Evolutionary conservation across 2,113 vertebrate genomes (phyloP), one percentile per base, ranked within the genome.

Genomic region (Cyprinodon brontotheroides): DNA sequence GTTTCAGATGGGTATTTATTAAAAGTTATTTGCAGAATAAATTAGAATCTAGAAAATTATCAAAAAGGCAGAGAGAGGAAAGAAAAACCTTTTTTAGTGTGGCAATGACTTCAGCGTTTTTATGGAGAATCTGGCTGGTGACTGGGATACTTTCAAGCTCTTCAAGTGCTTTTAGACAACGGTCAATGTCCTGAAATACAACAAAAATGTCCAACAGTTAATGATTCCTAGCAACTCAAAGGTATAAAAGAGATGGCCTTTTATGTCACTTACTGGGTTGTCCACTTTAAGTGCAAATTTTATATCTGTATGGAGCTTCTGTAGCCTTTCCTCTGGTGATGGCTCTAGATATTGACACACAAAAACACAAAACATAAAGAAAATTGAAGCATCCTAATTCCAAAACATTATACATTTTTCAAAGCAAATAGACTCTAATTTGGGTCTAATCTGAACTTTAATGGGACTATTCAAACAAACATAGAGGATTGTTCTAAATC

Each of bases 241-340:
- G 1, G 57, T 3, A 61, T 1, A 38, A 68, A 8, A 13, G 0
- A 69, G 65, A n/a, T 4, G 45, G 12, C 8, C 13, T 3, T 0
- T 4, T 40, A 15, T 11, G 53, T 45, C 5, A 89, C 96, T 95
- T 86, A 99, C 98, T 60, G 98, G 98, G 83, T 95, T 98, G 91
- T 99, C 98, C 6, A 99, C 98, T 87, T 99, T 99, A 65, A 99
- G 93, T 38, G 97, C 96, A 88, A 97, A 99, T 89, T 98, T 99
- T 83, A 99, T 95, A 80, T 99, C 98, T 0, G 96, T 97, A 93
- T 99, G 98, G 17, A 99, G 95, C 72, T 98, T 99, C 91, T 99
- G 98, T 0, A 99, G 94, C 67, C 95, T 96, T 91, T 99, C 97
- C 48, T 98, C 97, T 4, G 97, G 95, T 0, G 96, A 96, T 17